These are phyloP conservation scores for Trissolcus basalis DNA, from an alignment of 1,140 invertebrate species.

Conservation along the genomic window DNA sequence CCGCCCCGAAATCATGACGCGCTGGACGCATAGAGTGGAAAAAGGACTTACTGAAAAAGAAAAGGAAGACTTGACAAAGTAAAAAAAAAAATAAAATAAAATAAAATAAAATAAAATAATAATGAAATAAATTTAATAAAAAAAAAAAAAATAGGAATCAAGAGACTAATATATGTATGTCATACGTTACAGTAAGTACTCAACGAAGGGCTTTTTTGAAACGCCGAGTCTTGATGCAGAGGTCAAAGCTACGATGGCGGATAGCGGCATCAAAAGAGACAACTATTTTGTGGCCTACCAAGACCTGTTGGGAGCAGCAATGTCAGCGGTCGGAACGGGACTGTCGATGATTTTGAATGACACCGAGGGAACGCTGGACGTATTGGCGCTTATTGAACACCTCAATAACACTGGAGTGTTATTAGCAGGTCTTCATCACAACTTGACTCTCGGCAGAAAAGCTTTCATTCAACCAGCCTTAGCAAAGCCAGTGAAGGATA, in stretches of 20 bases:
- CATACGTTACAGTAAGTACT: too few species aligned
- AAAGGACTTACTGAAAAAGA: conserved; percentile 13
- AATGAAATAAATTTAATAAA: too few species aligned
- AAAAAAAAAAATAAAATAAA: not conserved
- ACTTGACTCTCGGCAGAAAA: conserved; percentile 1
- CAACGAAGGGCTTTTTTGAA: too few species aligned
- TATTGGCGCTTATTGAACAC: conserved; percentile 15
- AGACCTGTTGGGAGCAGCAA: too few species aligned
- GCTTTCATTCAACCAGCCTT: not conserved
- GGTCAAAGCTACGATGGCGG: too few species aligned
- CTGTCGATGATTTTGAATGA: too few species aligned
- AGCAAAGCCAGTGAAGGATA: conserved; percentile 15
- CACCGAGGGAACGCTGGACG: too few species aligned
- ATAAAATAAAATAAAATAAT: too few species aligned
- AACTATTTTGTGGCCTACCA: too few species aligned
- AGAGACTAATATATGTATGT: not conserved
- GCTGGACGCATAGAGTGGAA: conserved; percentile 6
- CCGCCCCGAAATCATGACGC: conserved; percentile 5
- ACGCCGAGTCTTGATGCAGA: too few species aligned
- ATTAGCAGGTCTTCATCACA: conserved; percentile 26
- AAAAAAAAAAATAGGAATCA: not conserved
- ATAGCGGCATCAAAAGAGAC: too few species aligned
- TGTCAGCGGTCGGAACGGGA: too few species aligned
- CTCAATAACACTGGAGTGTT: conserved; percentile 31
- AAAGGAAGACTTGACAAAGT: conserved; percentile 8